These are phyloP conservation scores for Paragorgia papillata DNA, from an alignment of 92 coral and sea anemone species.

Conservation along the genomic window DNA sequence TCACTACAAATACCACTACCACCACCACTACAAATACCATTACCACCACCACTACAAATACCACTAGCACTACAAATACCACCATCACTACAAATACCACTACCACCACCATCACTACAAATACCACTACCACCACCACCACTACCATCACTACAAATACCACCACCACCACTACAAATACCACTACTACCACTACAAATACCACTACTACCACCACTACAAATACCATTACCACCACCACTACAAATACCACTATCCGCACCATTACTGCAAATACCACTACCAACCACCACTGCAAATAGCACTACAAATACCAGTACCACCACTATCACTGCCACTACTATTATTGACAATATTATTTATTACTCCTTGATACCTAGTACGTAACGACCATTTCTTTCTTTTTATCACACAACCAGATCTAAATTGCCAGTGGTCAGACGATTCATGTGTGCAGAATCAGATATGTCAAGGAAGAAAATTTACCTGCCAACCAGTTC, in stretches of 20 bases:
- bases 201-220: too few species aligned
- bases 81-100: too few species aligned
- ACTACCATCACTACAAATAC: background rate
- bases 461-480: background rate
- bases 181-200: too few species aligned
- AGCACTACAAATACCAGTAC: too few species aligned
- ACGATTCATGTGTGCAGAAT: background rate
- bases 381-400: background rate
- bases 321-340: background rate
- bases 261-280: too few species aligned
- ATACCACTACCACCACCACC: background rate
- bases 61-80: background rate
- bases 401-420: background rate
- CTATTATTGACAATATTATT: too few species aligned
- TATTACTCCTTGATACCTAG: too few species aligned
- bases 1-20: background rate
- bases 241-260: too few species aligned
- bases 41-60: background rate
- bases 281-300: too few species aligned
- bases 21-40: background rate
- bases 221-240: too few species aligned
- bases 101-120: too few species aligned
- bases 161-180: too few species aligned
- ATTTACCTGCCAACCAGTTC: slow-evolving; percentile 3
- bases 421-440: slow-evolving; percentile 18